These are phyloP conservation scores for Melanchra persicariae DNA, from an alignment of 2,888 invertebrate species.

Conservation along the genomic window DNA sequence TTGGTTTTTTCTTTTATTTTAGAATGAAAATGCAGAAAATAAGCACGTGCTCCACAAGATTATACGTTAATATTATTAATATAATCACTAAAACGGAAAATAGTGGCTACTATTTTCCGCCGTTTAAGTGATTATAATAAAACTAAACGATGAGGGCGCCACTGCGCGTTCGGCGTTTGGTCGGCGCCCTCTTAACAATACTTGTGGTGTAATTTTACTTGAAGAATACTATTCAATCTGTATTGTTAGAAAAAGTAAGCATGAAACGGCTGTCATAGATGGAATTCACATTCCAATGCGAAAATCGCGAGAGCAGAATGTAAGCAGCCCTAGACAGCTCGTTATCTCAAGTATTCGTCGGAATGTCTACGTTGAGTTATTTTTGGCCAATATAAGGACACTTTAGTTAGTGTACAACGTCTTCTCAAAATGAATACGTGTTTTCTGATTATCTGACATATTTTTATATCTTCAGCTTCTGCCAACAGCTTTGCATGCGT, in stretches of 20 bases:
- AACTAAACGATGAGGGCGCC: no score
- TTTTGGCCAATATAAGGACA: constrained; percentile 11
- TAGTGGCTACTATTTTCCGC: no score
- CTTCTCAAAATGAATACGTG: not conserved
- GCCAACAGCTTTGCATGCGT: no score
- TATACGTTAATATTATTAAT: no score
- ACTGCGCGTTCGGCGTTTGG: no score
- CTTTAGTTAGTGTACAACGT: not conserved
- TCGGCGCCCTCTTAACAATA: not conserved
- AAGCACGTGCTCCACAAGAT: no score
- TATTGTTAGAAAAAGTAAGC: not conserved
- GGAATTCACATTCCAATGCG: not conserved
- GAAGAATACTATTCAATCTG: not conserved
- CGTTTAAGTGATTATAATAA: no score
- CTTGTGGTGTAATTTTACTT: not conserved
- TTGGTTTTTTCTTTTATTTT: no score
- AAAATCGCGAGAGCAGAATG: not conserved
- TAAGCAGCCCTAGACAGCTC: constrained; percentile 29
- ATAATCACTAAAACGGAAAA: no score
- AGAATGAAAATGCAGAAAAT: no score
- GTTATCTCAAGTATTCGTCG: constrained; percentile 36
- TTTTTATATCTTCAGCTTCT: no score
- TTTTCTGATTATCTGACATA: not conserved
- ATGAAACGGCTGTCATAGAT: not conserved
- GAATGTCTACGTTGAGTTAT: constrained; percentile 29